These are phyloP conservation scores for Prunella strophiata DNA, from an alignment of 2,797 vertebrate species.

Conservation along the genomic window DNA sequence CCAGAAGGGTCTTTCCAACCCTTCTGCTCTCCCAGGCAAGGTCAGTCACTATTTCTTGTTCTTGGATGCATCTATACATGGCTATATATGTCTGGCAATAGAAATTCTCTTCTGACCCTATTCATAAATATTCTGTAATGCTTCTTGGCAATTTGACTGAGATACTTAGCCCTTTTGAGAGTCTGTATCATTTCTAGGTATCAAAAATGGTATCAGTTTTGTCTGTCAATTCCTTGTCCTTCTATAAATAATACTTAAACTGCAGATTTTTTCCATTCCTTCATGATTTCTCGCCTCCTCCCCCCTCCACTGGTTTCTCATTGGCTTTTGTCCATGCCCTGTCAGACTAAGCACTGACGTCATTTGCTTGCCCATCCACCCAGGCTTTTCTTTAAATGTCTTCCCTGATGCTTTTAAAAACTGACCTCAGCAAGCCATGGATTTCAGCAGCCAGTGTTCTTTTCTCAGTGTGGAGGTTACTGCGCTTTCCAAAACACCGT, in stretches of 20 bases:
- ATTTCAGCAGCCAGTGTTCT: background rate
- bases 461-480: background rate
- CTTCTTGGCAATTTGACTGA: background rate
- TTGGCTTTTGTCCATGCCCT: background rate
- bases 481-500: fast-evolving
- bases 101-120: background rate
- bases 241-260: background rate
- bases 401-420: background rate
- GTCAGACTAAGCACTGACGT: background rate
- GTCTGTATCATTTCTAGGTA: fast-evolving
- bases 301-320: background rate
- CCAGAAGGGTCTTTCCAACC: background rate
- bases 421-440: background rate
- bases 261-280: background rate
- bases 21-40: background rate
- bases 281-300: background rate
- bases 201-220: background rate
- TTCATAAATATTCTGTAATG: background rate
- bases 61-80: background rate
- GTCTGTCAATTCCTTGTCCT: background rate
- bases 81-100: background rate
- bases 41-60: background rate
- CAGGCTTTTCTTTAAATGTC: background rate
- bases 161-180: background rate
- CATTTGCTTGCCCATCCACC: background rate